These are phyloP conservation scores for Zeugodacus cucurbitae DNA, from an alignment of 1,140 invertebrate species.

Conservation along the genomic window DNA sequence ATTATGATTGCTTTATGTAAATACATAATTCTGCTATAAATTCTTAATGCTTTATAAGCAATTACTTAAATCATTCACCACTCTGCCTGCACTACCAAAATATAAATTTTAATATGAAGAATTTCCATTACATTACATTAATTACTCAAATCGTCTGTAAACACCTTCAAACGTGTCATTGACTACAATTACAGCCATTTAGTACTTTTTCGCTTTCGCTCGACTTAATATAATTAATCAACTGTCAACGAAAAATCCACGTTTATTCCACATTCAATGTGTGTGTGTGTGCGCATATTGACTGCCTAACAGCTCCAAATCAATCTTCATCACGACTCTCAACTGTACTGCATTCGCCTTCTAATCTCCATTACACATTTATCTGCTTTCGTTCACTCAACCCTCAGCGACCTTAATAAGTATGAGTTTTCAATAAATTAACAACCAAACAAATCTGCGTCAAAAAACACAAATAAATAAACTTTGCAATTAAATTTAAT, in stretches of 20 bases:
- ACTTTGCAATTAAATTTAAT: slow-evolving; percentile 24
- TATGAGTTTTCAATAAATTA: neutral
- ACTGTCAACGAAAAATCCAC: neutral
- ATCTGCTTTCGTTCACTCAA: neutral
- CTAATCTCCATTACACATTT: neutral
- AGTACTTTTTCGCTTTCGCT: neutral
- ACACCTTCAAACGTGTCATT: neutral
- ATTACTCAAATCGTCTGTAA: neutral
- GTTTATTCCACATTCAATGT: neutral
- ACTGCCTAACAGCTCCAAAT: neutral
- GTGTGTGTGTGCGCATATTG: neutral
- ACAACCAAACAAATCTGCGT: neutral
- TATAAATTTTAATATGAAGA: neutral
- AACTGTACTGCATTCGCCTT: neutral
- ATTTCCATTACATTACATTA: neutral
- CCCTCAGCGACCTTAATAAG: neutral
- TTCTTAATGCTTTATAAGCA: no score
- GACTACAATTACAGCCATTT: neutral
- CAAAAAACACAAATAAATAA: neutral
- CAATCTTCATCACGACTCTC: neutral
- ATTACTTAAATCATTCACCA: neutral
- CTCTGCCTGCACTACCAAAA: neutral
- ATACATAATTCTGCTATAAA: no score
- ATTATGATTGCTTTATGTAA: neutral
- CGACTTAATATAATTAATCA: neutral